phyloP scores from a whole-genome alignment of 2,888 invertebrate species.

The Altica lythri region DNA sequence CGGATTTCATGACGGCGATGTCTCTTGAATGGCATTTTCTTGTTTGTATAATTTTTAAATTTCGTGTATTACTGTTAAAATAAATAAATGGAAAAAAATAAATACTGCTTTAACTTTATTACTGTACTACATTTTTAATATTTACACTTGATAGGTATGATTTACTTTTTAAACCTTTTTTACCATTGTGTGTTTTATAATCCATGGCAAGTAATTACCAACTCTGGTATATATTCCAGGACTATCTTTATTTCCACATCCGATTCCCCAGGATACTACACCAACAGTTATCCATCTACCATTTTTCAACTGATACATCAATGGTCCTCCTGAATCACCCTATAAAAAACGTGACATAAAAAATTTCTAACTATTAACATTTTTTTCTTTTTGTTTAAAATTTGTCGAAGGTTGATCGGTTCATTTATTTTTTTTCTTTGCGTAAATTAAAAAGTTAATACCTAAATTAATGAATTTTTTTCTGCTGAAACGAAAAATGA shows the following conservation, averaged over 20 bases:
- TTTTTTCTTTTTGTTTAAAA: too few relatives aligned
- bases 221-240: constrained; percentile 84
- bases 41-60: too few relatives aligned
- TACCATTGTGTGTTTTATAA: constrained; percentile 57
- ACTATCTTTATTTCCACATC: constrained; percentile 74
- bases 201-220: constrained; percentile 73
- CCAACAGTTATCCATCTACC: constrained; percentile 80
- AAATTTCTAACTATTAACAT: too few relatives aligned
- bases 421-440: too few relatives aligned
- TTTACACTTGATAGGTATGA: constrained; percentile 2
- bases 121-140: not conserved
- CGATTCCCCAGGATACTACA: constrained; percentile 84
- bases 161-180: constrained; percentile 30
- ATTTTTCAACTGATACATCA: constrained; percentile 73
- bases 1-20: too few relatives aligned
- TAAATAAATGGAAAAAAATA: constrained; percentile 7
- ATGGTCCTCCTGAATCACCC: constrained; percentile 87
- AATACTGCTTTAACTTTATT: constrained; percentile 8
- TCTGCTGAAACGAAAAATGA: not conserved
- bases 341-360: constrained; percentile 50
- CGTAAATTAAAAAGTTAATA: not conserved
- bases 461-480: not conserved
- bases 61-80: too few relatives aligned
- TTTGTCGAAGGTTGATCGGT: too few relatives aligned
- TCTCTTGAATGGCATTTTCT: too few relatives aligned